Percentiles rank a stretch among this genome's conserved stretches.
Evolutionary conservation across 2,888 invertebrate species (phyloP).

Genomic region (Nomada fabriciana): DNA sequence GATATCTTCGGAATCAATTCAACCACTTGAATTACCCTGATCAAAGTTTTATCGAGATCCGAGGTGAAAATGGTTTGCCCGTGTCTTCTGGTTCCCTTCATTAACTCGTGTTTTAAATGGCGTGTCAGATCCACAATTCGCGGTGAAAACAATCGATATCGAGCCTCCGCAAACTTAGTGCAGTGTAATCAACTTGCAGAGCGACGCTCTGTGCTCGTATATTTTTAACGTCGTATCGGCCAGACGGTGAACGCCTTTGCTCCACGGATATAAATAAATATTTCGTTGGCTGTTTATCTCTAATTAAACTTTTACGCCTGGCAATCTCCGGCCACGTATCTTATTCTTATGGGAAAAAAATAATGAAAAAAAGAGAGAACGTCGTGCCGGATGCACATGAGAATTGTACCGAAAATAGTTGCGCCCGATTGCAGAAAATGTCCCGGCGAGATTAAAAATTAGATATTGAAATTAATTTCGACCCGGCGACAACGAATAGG

Average conservation of each 20-base stretch:
- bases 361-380: not conserved
- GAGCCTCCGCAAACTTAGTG: not conserved
- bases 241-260: slow-evolving; percentile 17
- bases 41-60: not conserved
- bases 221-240: slow-evolving; percentile 48
- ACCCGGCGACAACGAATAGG: not conserved
- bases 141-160: slow-evolving; percentile 5
- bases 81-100: not conserved
- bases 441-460: not conserved
- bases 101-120: not conserved
- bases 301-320: slow-evolving; percentile 10
- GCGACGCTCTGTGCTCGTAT: slow-evolving; percentile 8
- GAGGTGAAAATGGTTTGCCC: not conserved
- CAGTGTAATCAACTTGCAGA: slow-evolving; percentile 25
- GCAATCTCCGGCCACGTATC: not conserved
- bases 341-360: not conserved
- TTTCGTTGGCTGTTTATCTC: slow-evolving; percentile 31
- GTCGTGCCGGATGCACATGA: not conserved
- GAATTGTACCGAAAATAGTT: not conserved
- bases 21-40: not conserved
- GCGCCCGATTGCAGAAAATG: not conserved
- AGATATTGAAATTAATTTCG: not conserved
- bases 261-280: slow-evolving; percentile 41
- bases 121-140: not conserved
- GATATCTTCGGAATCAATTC: not conserved